Evolutionary conservation across 2,797 vertebrate species (phyloP).

Genomic region (Hoplostethus mediterraneus): DNA sequence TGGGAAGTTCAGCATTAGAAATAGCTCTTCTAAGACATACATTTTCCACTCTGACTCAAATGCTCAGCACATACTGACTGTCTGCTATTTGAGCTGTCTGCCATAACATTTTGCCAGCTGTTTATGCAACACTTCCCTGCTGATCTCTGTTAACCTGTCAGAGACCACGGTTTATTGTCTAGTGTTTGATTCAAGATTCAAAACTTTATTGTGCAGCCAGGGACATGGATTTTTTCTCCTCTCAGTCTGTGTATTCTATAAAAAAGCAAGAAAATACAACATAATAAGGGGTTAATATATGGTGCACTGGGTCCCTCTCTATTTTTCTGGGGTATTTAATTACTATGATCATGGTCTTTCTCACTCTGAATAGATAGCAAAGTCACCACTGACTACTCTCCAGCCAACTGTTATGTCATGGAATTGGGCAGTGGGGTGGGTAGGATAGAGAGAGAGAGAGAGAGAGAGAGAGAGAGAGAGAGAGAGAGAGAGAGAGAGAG

Average conservation of each 20-base stretch:
- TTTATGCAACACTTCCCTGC: constrained; percentile 22
- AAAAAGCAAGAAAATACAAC: not conserved
- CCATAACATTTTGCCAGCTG: constrained; percentile 16
- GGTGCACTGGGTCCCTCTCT: not conserved
- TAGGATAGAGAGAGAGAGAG: constrained; percentile 28
- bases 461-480: constrained; percentile 13
- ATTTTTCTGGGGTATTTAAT: not conserved
- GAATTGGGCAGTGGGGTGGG: constrained; percentile 62
- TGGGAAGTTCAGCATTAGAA: constrained; percentile 59
- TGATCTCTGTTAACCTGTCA: constrained; percentile 26
- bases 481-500: constrained; percentile 36
- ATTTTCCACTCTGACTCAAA: constrained; percentile 64
- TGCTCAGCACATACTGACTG: constrained; percentile 31
- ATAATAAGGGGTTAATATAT: not conserved
- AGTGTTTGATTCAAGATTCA: constrained; percentile 26
- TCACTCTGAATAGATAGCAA: constrained; percentile 34
- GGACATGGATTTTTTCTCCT: not conserved
- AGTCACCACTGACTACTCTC: constrained; percentile 54
- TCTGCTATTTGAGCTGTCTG: constrained; percentile 42
- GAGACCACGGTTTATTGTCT: not conserved
- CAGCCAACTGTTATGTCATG: constrained; percentile 73
- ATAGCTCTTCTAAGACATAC: constrained; percentile 59
- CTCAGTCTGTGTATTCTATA: not conserved
- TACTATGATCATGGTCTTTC: constrained; percentile 9
- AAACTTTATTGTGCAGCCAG: not conserved